Conservation (phyloP, 2,888 invertebrate genomes). For the Netelia inedita region DNA sequence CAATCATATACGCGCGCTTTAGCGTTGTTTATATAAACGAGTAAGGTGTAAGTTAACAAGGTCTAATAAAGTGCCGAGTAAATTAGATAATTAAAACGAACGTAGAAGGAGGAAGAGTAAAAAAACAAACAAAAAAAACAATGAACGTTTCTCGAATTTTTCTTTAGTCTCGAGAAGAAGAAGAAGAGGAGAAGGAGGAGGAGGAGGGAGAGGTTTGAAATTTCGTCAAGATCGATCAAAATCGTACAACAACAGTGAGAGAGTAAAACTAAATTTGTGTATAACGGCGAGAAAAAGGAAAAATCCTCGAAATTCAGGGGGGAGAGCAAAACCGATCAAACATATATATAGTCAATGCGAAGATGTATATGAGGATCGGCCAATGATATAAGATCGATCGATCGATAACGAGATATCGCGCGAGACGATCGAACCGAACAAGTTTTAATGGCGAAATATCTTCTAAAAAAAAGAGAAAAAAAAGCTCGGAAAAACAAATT, state of each 20-base stretch:
- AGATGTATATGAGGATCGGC: not conserved
- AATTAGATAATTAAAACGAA: slow-evolving; percentile 34
- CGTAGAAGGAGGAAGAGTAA: slow-evolving; percentile 11
- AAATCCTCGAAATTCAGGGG: not conserved
- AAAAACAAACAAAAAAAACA: slow-evolving; percentile 1
- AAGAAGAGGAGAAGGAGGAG: slow-evolving; percentile 4
- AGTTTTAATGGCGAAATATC: not conserved
- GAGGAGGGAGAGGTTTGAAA: not conserved
- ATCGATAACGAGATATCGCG: slow-evolving; percentile 70
- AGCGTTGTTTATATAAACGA: slow-evolving; percentile 61
- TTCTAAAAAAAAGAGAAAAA: not conserved
- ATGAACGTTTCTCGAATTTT: slow-evolving; percentile 41
- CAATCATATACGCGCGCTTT: slow-evolving; percentile 75
- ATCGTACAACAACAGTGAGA: too few species aligned
- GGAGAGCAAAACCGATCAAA: not conserved
- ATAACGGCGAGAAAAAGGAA: slow-evolving; percentile 42
- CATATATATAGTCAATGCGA: not conserved
- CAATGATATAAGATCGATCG: slow-evolving; percentile 62
- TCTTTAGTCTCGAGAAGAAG: slow-evolving; percentile 30
- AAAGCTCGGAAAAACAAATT: not conserved
- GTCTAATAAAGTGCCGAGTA: slow-evolving; percentile 51
- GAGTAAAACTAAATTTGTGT: too few species aligned
- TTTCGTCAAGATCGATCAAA: too few species aligned
- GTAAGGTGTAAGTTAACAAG: slow-evolving; percentile 63
- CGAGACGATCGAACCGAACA: slow-evolving; percentile 1